Percentiles rank a stretch among this genome's conserved stretches.
These are phyloP conservation scores for Monomorium pharaonis DNA, from an alignment of 1,140 invertebrate genomes.

Conservation along the genomic window DNA sequence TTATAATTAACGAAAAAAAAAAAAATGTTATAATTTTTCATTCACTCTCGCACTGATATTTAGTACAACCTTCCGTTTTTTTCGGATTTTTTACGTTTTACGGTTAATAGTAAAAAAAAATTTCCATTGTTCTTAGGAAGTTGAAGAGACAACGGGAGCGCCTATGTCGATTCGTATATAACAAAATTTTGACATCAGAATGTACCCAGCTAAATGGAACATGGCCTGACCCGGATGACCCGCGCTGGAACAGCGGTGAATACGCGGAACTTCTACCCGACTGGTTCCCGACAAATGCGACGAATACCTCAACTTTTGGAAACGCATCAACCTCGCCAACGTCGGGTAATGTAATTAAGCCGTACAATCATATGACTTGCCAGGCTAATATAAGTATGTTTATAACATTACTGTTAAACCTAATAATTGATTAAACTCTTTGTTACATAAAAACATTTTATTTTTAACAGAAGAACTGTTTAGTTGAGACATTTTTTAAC, in stretches of 20 bases:
- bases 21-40: not conserved
- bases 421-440: too few relatives aligned
- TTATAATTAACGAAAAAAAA: not conserved
- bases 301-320: conserved; percentile 75
- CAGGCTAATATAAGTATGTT: not conserved
- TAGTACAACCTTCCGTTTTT: not conserved
- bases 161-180: conserved; percentile 88
- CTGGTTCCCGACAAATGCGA: conserved; percentile 80
- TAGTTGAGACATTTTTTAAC: too few relatives aligned
- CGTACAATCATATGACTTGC: not conserved
- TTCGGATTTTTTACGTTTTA: not conserved
- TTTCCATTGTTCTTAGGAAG: conserved; percentile 85
- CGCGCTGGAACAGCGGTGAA: conserved; percentile 79
- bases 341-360: conserved; percentile 71
- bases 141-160: conserved; percentile 88
- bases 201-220: conserved; percentile 87
- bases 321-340: conserved; percentile 76
- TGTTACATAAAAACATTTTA: too few relatives aligned
- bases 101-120: not conserved
- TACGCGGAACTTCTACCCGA: conserved; percentile 80
- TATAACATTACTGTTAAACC: too few relatives aligned
- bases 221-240: conserved; percentile 81
- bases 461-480: too few relatives aligned
- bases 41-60: not conserved
- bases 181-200: conserved; percentile 87